Evolutionary conservation across 2,797 vertebrate genomes (phyloP).

Genomic region (Acanthiza pusilla): DNA sequence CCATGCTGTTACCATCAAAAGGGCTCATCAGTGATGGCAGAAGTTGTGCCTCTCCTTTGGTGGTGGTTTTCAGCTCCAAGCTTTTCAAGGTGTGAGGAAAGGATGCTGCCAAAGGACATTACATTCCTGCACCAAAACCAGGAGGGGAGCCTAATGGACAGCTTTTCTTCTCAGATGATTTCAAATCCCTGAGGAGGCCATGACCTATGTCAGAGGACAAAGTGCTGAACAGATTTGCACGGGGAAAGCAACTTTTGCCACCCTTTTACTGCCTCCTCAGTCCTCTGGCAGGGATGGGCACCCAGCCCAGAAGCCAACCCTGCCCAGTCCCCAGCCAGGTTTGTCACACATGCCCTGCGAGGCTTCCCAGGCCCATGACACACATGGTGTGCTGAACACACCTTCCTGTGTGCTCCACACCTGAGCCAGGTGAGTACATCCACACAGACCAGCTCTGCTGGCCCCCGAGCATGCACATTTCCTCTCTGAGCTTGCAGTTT

Average conservation of each 20-base stretch:
- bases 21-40: rapidly evolving
- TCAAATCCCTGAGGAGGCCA: not conserved
- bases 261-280: not conserved
- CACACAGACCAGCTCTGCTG: not conserved
- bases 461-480: not conserved
- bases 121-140: not conserved
- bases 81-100: not conserved
- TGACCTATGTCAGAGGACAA: not conserved
- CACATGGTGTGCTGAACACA: not conserved
- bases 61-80: not conserved
- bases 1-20: not conserved
- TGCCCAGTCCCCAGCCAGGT: not conserved
- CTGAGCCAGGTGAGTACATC: not conserved
- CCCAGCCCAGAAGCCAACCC: not conserved
- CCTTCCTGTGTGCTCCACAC: not conserved
- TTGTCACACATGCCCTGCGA: rapidly evolving
- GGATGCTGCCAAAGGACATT: not conserved
- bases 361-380: rapidly evolving
- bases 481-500: not conserved
- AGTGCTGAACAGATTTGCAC: not conserved
- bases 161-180: not conserved
- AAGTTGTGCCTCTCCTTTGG: not conserved
- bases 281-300: rapidly evolving
- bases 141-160: not conserved
- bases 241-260: not conserved